phyloP scores from a whole-genome alignment of 1,140 invertebrate genomes.

The Drosophila bifasciata region DNA sequence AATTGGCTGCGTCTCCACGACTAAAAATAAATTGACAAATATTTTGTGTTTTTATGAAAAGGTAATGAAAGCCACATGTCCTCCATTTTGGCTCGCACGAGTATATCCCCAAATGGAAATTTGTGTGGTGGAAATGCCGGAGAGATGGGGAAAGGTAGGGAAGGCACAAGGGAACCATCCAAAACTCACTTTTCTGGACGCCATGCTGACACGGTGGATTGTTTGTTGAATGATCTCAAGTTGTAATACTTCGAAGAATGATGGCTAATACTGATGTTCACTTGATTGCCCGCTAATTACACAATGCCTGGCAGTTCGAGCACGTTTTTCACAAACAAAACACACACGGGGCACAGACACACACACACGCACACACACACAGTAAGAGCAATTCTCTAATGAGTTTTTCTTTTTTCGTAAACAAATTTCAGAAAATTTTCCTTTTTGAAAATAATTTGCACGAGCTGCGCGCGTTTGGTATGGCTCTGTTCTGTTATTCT shows the following conservation, averaged over 20 bases:
- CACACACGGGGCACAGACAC: conserved; percentile 21
- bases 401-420: conserved; percentile 38
- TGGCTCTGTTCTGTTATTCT: conserved; percentile 10
- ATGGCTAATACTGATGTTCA: conserved; percentile 53
- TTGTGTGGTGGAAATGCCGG: conserved; percentile 18
- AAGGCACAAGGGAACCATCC: conserved; percentile 5
- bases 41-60: conserved; percentile 70
- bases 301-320: conserved; percentile 44
- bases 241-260: conserved; percentile 49
- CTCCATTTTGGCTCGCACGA: conserved; percentile 51
- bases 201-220: conserved; percentile 45
- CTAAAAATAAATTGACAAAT: conserved; percentile 78
- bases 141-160: conserved; percentile 3
- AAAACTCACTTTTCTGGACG: conserved; percentile 69
- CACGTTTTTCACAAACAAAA: conserved; percentile 53
- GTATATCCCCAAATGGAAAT: conserved; percentile 34
- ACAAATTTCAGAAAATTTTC: conserved; percentile 54
- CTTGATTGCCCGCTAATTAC: conserved; percentile 57
- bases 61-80: conserved; percentile 79
- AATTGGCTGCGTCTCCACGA: conserved; percentile 27
- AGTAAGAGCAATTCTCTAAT: not conserved
- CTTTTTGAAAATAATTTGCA: conserved; percentile 25
- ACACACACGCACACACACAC: conserved; percentile 20
- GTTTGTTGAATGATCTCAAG: conserved; percentile 41
- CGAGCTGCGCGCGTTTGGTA: conserved; percentile 30